Evolutionary conservation across 2,113 vertebrate species (phyloP), one percentile per base, ranked within the genome.

Genomic region (Atrichornis clamosus): DNA sequence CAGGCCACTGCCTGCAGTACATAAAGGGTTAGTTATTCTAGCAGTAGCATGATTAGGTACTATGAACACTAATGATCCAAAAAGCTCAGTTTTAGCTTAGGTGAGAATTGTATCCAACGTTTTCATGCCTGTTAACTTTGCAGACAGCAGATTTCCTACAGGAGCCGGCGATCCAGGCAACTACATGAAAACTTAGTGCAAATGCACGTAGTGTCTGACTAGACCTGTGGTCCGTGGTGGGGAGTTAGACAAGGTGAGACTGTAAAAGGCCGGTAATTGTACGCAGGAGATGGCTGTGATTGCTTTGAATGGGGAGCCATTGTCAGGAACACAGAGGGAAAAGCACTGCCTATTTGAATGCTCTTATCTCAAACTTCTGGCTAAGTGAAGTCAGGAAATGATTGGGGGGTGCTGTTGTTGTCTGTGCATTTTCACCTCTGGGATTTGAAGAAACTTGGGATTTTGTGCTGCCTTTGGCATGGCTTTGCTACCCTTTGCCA

Each of bases 221-320:
- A 59, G 93, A 95, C 50, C 82, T 53, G 77, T 79, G 88, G 87
- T 91, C 81, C 13, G 5, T 64, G 76, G 89, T 84, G 79, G 78
- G 68, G 91, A 96, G 90, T 89, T 95, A 87, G 95, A 92, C 91
- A 92, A 96, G 95, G 93, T 96, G 95, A 96, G 94, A 63, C 89
- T 96, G 69, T 94, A 94, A 96, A 96, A 92, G 78, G 69, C 64
- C 62, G 35, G 72, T 96, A 96, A 97, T 95, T 97, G 95, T 92
- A 90, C 94, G 94, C 93, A 70, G 77, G 95, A 97, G 95, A 96
- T 93, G 79, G 62, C 69, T 70, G 74, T 93, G 91, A 94, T 96
- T 97, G 93, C 93, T 93, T 95, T 94, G 88, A 96, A 95, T 84
- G 91, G 69, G 84, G 47, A 94, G 77, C 81, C 70, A 77, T 96